These are phyloP conservation scores for Dinoponera quadriceps DNA, from an alignment of 1,140 invertebrate species.

Conservation along the genomic window DNA sequence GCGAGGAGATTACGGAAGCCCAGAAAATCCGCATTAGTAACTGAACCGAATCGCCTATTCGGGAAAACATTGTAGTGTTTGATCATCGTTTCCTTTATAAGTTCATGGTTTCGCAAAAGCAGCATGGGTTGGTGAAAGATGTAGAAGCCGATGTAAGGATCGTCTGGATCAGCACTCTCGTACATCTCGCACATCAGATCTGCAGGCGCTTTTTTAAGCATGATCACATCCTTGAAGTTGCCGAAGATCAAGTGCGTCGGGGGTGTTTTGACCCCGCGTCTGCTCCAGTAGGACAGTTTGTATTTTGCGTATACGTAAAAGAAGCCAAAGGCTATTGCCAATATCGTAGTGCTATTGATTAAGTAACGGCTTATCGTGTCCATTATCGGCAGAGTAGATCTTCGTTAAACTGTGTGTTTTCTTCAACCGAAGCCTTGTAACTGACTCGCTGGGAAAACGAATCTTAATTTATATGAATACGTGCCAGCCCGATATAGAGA, in stretches of 20 bases:
- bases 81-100: slow-evolving; percentile 85
- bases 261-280: slow-evolving; percentile 34
- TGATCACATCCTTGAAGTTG: slow-evolving; percentile 74
- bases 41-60: slow-evolving; percentile 82
- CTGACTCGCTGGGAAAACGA: too few relatives aligned
- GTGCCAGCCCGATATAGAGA: too few relatives aligned
- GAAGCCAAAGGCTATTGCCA: slow-evolving; percentile 30
- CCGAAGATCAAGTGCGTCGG: slow-evolving; percentile 73
- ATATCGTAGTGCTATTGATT: not conserved
- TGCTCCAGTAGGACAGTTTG: slow-evolving; percentile 76
- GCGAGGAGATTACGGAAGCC: slow-evolving; percentile 75
- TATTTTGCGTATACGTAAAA: slow-evolving; percentile 74
- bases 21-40: slow-evolving; percentile 68
- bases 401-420: not conserved
- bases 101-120: slow-evolving; percentile 81
- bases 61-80: slow-evolving; percentile 86
- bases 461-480: too few relatives aligned
- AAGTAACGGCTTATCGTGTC: not conserved
- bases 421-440: too few relatives aligned
- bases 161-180: slow-evolving; percentile 68
- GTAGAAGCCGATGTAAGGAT: slow-evolving; percentile 82
- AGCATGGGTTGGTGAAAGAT: slow-evolving; percentile 81
- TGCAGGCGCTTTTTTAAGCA: slow-evolving; percentile 77
- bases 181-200: slow-evolving; percentile 78
- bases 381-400: not conserved